phyloP scores from a whole-genome alignment of 2,797 vertebrate species.

The Simalia tracyae region DNA sequence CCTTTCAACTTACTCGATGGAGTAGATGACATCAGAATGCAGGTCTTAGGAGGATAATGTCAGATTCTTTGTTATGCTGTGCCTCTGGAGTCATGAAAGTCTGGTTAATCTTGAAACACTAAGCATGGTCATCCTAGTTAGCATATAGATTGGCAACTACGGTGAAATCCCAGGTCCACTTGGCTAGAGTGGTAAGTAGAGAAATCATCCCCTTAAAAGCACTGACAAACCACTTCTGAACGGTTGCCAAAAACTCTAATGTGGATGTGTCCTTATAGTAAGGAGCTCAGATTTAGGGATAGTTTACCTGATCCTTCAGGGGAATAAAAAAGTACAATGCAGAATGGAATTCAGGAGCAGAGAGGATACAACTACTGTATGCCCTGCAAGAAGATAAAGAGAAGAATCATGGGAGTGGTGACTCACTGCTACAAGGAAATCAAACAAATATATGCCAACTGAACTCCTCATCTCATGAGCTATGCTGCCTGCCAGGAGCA shows the following conservation, averaged over 20 bases:
- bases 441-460: not conserved
- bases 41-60: not conserved
- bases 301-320: not conserved
- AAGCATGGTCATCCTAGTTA: not conserved
- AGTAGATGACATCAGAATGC: not conserved
- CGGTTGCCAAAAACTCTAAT: not conserved
- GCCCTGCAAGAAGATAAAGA: not conserved
- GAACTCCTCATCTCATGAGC: not conserved
- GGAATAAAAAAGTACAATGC: not conserved
- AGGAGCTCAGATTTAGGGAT: not conserved
- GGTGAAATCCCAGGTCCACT: not conserved
- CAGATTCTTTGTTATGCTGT: not conserved
- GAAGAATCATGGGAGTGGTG: not conserved
- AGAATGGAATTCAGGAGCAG: not conserved
- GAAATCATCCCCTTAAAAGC: not conserved
- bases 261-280: not conserved
- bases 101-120: not conserved
- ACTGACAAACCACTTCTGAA: not conserved
- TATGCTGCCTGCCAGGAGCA: not conserved
- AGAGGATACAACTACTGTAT: not conserved
- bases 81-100: not conserved
- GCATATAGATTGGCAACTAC: not conserved
- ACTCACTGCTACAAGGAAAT: not conserved
- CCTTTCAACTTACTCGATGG: not conserved
- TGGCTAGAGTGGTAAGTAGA: not conserved